Conservation (phyloP, 2,797 vertebrate genomes). For the Notolabrus celidotus region DNA sequence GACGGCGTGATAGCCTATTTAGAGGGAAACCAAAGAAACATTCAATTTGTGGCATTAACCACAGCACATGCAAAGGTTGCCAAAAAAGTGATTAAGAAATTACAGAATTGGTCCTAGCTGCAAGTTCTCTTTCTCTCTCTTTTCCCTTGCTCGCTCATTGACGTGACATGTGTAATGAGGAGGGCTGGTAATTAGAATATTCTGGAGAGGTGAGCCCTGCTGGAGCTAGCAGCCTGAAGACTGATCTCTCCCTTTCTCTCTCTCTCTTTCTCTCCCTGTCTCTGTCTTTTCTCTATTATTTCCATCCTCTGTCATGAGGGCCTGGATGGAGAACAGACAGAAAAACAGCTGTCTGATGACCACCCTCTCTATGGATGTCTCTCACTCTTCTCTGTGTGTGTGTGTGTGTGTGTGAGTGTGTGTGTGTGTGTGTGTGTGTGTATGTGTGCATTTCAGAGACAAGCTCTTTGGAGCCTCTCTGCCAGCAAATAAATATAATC, state of each 20-base stretch:
- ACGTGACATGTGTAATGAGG: constrained; percentile 85
- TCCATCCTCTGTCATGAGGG: constrained; percentile 61
- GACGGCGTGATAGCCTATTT: constrained; percentile 85
- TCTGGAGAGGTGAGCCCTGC: constrained; percentile 80
- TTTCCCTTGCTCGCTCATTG: constrained; percentile 67
- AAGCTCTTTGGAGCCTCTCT: constrained; percentile 60
- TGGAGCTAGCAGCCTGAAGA: constrained; percentile 74
- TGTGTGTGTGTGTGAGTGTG: constrained; percentile 14
- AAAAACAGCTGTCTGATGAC: constrained; percentile 70
- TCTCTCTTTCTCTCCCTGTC: constrained; percentile 25
- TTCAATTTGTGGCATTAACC: constrained; percentile 88
- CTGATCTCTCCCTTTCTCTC: constrained; percentile 62
- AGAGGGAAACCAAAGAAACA: constrained; percentile 87
- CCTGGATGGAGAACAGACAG: constrained; percentile 63
- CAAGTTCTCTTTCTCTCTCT: constrained; percentile 66
- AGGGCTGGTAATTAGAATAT: constrained; percentile 87
- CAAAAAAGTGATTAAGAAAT: constrained; percentile 90
- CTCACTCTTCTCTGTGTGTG: constrained; percentile 54
- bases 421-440: constrained; percentile 27
- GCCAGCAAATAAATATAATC: constrained; percentile 88
- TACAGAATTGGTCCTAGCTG: constrained; percentile 84
- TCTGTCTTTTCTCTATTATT: constrained; percentile 59
- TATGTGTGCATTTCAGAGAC: no score
- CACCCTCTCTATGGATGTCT: constrained; percentile 56
- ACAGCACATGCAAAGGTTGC: constrained; percentile 83